Conservation (phyloP, 2,888 invertebrate genomes). For the Archips xylosteana region DNA sequence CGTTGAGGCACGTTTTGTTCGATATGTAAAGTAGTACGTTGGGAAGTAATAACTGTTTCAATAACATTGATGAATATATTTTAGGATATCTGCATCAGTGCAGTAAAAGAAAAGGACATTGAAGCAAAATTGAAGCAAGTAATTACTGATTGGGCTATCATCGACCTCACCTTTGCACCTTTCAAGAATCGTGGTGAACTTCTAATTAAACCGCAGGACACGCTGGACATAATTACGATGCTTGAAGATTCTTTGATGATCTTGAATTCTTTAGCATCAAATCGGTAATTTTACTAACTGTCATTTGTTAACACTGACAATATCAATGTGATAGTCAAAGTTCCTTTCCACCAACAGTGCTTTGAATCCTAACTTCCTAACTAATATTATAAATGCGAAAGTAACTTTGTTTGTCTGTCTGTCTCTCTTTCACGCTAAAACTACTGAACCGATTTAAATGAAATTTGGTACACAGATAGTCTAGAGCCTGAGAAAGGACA, state of each 20-base stretch:
- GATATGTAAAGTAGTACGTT: constrained; percentile 12
- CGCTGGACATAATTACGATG: constrained; percentile 90
- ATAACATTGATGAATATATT: constrained; percentile 30
- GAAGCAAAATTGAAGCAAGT: constrained; percentile 94
- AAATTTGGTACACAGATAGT: too few species aligned
- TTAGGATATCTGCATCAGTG: constrained; percentile 94
- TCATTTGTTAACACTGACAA: not conserved
- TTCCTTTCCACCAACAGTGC: too few species aligned
- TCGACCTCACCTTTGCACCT: constrained; percentile 88
- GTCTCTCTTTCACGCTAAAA: too few species aligned
- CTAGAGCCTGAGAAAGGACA: too few species aligned
- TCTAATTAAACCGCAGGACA: constrained; percentile 90
- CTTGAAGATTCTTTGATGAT: constrained; percentile 95
- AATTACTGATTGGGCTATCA: constrained; percentile 91
- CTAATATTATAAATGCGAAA: too few species aligned
- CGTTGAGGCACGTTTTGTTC: constrained; percentile 87
- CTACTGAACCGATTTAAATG: too few species aligned
- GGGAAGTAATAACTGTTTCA: not conserved
- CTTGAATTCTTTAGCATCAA: constrained; percentile 93
- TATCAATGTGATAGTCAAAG: too few species aligned
- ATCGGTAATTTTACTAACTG: constrained; percentile 83
- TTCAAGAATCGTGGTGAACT: constrained; percentile 95
- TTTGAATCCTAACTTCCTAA: too few species aligned
- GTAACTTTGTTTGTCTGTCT: too few species aligned
- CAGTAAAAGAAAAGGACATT: constrained; percentile 95